These are phyloP conservation scores for Ylistrum balloti DNA, from an alignment of 1,140 invertebrate species.

Conservation along the genomic window DNA sequence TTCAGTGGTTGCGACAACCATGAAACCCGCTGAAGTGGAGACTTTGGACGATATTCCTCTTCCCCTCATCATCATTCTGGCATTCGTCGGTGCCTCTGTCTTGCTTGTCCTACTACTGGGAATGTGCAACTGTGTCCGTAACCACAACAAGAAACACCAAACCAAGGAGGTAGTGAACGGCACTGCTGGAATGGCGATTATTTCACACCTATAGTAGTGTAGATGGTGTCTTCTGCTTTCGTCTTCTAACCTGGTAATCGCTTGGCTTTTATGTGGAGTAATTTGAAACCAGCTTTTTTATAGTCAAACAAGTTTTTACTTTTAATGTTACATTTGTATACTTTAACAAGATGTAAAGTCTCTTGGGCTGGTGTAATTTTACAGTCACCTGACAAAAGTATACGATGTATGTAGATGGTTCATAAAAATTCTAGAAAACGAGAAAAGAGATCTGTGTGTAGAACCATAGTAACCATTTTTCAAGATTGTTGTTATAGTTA, in stretches of 20 bases:
- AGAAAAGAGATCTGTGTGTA: no score
- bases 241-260: neutral
- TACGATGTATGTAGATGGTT: no score
- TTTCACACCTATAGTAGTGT: neutral
- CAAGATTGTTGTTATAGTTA: no score
- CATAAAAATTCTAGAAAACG: no score
- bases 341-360: no score
- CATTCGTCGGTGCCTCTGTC: neutral
- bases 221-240: conserved; percentile 7
- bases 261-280: neutral
- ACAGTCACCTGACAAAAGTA: no score
- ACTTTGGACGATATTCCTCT: conserved; percentile 45
- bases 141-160: conserved; percentile 33
- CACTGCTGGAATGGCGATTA: neutral
- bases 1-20: conserved; percentile 21
- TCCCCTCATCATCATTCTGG: conserved; percentile 55
- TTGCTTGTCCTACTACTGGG: conserved; percentile 50
- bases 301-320: no score
- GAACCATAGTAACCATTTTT: no score
- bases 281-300: neutral
- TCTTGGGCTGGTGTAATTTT: no score
- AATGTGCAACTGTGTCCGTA: conserved; percentile 50
- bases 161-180: neutral
- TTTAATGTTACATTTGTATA: no score
- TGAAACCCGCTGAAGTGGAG: neutral